These are phyloP conservation scores for Tangara arthus DNA, from an alignment of 2,797 vertebrate species.

Conservation along the genomic window DNA sequence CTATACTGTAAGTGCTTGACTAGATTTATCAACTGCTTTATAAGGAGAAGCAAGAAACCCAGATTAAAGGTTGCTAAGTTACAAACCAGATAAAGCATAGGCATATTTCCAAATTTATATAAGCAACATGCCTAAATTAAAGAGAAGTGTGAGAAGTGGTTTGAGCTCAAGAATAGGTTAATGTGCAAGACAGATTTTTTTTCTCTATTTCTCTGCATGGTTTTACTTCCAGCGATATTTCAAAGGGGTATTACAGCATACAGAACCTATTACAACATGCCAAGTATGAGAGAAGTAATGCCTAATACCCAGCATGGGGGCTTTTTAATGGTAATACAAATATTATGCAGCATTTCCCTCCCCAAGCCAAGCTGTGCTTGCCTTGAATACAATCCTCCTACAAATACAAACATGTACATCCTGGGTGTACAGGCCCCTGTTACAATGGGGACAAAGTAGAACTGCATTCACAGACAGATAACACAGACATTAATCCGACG, in stretches of 20 bases:
- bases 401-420: conserved; percentile 55
- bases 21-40: conserved; percentile 52
- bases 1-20: not conserved
- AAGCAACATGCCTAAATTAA: conserved; percentile 51
- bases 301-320: conserved; percentile 53
- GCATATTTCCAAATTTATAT: conserved; percentile 62
- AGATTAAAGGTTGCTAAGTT: conserved; percentile 73
- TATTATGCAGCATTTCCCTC: conserved; percentile 46
- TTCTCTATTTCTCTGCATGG: not conserved
- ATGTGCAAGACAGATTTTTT: conserved; percentile 49
- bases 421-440: not conserved
- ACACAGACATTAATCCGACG: conserved; percentile 54
- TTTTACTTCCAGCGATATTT: conserved; percentile 57
- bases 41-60: conserved; percentile 45
- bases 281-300: conserved; percentile 53
- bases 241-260: conserved; percentile 43
- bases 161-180: conserved; percentile 40
- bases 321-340: conserved; percentile 64
- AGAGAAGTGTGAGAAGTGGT: not conserved
- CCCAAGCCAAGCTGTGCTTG: conserved; percentile 30
- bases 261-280: conserved; percentile 29
- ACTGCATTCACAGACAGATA: conserved; percentile 52
- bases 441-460: conserved; percentile 33
- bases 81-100: conserved; percentile 65
- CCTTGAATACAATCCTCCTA: conserved; percentile 23